These are phyloP conservation scores for Nothobranchius kuhntae DNA, from an alignment of 2,113 vertebrate species.

Conservation along the genomic window DNA sequence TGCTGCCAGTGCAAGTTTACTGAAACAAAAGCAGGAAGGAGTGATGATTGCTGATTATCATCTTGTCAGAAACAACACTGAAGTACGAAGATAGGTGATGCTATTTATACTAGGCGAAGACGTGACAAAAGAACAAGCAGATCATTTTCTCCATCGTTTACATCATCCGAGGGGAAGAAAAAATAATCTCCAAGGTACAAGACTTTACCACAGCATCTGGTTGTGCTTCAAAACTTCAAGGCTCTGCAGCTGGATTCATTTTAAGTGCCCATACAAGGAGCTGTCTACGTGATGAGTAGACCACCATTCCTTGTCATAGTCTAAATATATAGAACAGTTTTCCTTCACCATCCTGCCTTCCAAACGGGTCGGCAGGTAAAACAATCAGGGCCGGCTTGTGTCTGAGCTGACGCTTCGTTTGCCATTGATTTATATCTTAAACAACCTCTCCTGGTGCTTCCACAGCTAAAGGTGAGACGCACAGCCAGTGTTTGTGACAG, in stretches of 20 bases:
- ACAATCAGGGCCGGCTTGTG: slow-evolving; percentile 52
- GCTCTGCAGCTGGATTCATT: slow-evolving; percentile 33
- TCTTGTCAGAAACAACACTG: slow-evolving; percentile 44
- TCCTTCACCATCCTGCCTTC: slow-evolving; percentile 48
- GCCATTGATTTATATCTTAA: slow-evolving; percentile 71
- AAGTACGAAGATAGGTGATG: slow-evolving; percentile 9
- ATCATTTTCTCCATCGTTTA: slow-evolving; percentile 19
- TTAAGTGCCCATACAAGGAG: slow-evolving; percentile 19
- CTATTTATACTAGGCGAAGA: slow-evolving; percentile 36
- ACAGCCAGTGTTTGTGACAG: slow-evolving; percentile 65
- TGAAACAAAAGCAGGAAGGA: slow-evolving; percentile 28
- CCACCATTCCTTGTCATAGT: slow-evolving; percentile 26
- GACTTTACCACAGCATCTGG: slow-evolving; percentile 17
- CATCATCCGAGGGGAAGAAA: slow-evolving; percentile 5
- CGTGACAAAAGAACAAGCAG: background rate
- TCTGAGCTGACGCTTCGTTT: slow-evolving; percentile 45
- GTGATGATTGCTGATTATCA: slow-evolving; percentile 36
- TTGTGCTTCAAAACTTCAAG: slow-evolving; percentile 25
- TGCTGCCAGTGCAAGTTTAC: slow-evolving; percentile 16
- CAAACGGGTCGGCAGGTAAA: slow-evolving; percentile 52
- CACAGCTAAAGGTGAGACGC: slow-evolving; percentile 68
- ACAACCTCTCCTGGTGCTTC: slow-evolving; percentile 66
- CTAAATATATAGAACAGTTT: slow-evolving; percentile 52
- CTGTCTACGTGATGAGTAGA: slow-evolving; percentile 41
- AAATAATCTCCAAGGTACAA: slow-evolving; percentile 1